These are phyloP conservation scores for Neodon shergylaensis DNA, from an alignment of 2,113 vertebrate genomes.

Conservation along the genomic window DNA sequence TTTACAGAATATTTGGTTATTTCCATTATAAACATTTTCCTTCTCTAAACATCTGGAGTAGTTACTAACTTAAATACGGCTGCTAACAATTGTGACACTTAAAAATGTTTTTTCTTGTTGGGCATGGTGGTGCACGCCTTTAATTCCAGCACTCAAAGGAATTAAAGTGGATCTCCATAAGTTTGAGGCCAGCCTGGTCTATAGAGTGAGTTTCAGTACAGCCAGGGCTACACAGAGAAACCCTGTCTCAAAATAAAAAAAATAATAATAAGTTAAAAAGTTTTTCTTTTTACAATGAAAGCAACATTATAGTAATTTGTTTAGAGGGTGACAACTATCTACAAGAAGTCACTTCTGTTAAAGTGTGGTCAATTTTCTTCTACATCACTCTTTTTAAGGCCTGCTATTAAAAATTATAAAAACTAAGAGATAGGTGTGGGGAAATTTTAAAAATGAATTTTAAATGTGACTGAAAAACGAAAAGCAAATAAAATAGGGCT, in stretches of 20 bases:
- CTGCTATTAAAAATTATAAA: neutral
- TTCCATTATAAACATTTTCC: neutral
- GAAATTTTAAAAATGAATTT: constrained; percentile 26
- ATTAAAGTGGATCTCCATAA: neutral
- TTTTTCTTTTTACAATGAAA: neutral
- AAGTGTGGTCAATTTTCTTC: neutral
- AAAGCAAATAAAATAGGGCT: neutral
- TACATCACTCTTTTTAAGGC: constrained; percentile 11
- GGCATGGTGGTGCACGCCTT: neutral
- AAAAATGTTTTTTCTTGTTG: neutral
- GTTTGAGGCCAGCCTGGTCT: neutral
- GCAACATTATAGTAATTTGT: neutral
- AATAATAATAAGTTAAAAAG: neutral
- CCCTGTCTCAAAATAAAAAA: neutral
- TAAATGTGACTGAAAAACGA: neutral
- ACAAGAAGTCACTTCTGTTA: neutral
- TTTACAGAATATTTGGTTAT: neutral
- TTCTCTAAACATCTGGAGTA: neutral
- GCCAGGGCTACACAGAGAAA: neutral
- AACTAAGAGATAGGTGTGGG: neutral
- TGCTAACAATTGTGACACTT: neutral
- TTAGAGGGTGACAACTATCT: neutral
- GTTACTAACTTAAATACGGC: neutral
- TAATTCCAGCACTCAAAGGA: neutral
- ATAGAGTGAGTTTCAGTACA: neutral